These are phyloP conservation scores for Tetranychus truncatus DNA, from an alignment of 2,888 invertebrate species.

Conservation along the genomic window DNA sequence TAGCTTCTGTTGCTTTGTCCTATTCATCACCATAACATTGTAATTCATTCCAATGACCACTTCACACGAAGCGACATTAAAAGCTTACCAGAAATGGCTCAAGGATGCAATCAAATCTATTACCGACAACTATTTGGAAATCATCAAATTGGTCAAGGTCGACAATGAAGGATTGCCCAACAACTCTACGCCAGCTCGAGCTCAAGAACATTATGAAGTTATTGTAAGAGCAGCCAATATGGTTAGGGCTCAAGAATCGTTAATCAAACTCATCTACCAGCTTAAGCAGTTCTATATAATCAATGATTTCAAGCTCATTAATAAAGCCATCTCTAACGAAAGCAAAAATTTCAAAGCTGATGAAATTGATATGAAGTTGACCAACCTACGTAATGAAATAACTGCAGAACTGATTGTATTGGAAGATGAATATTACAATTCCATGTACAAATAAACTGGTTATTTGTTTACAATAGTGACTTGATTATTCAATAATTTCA, in stretches of 20 bases:
- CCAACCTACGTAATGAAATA: conserved; percentile 80
- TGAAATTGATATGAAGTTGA: conserved; percentile 79
- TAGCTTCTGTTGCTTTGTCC: neutral
- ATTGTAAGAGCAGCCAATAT: conserved; percentile 89
- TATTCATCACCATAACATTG: neutral
- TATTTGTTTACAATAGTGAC: too few relatives aligned
- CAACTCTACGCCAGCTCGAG: conserved; percentile 44
- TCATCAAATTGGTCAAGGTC: conserved; percentile 24
- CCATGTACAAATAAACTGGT: conserved; percentile 45
- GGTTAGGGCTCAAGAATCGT: conserved; percentile 82
- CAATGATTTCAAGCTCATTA: conserved; percentile 94
- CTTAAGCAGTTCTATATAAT: conserved; percentile 92
- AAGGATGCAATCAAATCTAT: conserved; percentile 94
- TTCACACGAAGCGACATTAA: conserved; percentile 65
- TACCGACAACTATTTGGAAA: conserved; percentile 79
- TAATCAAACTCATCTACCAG: conserved; percentile 91
- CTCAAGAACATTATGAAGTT: conserved; percentile 89
- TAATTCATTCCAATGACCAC: neutral
- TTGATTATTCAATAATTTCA: too few relatives aligned
- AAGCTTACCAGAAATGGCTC: conserved; percentile 78
- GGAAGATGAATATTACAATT: conserved; percentile 79
- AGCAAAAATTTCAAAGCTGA: conserved; percentile 60
- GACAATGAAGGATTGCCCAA: conserved; percentile 24
- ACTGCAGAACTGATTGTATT: conserved; percentile 77
- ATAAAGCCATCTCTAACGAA: conserved; percentile 86